phyloP scores from a whole-genome alignment of 2,113 vertebrate species.

The Urocynchramus pylzowi region DNA sequence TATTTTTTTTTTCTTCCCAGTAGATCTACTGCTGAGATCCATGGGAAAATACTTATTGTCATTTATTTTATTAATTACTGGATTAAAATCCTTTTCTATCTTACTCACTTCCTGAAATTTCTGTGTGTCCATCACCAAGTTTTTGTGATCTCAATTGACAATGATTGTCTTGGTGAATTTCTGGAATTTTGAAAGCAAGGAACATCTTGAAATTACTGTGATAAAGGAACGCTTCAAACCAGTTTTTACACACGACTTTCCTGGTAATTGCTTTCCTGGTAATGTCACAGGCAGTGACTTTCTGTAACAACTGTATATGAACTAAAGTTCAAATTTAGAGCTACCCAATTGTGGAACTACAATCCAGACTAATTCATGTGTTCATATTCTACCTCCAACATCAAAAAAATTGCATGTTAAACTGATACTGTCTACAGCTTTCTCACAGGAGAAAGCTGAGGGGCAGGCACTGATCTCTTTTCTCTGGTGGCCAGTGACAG shows the following conservation, averaged over 20 bases:
- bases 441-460: not conserved
- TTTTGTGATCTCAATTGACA: not conserved
- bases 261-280: not conserved
- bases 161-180: not conserved
- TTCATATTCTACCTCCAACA: not conserved
- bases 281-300: not conserved
- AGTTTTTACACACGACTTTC: not conserved
- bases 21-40: not conserved
- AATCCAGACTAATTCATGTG: not conserved
- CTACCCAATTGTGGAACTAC: not conserved
- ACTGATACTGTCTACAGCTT: not conserved
- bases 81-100: not conserved
- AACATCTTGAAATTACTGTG: not conserved
- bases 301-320: not conserved
- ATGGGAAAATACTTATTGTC: not conserved
- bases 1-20: not conserved
- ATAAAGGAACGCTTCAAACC: not conserved
- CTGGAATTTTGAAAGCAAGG: not conserved
- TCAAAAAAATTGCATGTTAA: not conserved
- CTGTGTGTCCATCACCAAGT: not conserved
- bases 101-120: not conserved
- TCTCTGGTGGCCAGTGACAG: not conserved
- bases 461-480: no score
- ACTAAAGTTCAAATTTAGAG: not conserved
- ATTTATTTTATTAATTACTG: not conserved